Base-by-base conservation (phyloP, 1,140 invertebrate genomes). In the Anoplophora glabripennis region DNA sequence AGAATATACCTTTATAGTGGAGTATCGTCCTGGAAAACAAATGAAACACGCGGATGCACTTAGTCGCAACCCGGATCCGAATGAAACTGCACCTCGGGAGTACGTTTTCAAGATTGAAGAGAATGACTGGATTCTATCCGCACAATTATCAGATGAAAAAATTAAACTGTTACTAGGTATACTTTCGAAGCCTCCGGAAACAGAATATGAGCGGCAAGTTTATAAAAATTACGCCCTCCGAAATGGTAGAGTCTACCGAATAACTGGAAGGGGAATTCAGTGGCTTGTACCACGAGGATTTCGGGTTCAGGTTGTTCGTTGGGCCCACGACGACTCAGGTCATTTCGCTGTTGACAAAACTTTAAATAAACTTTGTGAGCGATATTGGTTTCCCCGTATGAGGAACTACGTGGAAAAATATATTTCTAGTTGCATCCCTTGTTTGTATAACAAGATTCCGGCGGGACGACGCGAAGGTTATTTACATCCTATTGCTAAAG, bases 271-370 rank as follows among this genome's bases (percentile, higher is more conserved):
- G n/a, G 68, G 67, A 18, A 55, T 68, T 12, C 61, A 57, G 37
- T 76, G 69, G 69, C 38, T 72, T 0, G 71, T 75, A 11, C 75
- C 74, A 0, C 53, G 53, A 59, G 67, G 66, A 7, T 58, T 68
- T 7, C 49, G 71, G 9, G 67, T 62, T 38, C 64, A 72, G 14
- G 57, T 75, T n/a, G 49, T 73, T 17, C 55, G 67, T 45, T 49
- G 53, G 41, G 67, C 66, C 45, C 72, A 76, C 53, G 73, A 75
- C 35, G 65, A 72, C 35, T 49, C 69, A 5, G 71, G 72, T 1
- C 72, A 75, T 44, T 75, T 63, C 17, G 17, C n/a, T 8, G 28
- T 38, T 11, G 12, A 59, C 35, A 37, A 55, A 42, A 28, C 53
- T 48, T 18, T 18, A 61, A 18, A 36, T n/a, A 12, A 33, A 14